A percentile compares a stretch with the other conserved stretches of the same genome.
Evolutionary conservation across 2,797 vertebrate species (phyloP).

Genomic region (Lophura swinhoii): DNA sequence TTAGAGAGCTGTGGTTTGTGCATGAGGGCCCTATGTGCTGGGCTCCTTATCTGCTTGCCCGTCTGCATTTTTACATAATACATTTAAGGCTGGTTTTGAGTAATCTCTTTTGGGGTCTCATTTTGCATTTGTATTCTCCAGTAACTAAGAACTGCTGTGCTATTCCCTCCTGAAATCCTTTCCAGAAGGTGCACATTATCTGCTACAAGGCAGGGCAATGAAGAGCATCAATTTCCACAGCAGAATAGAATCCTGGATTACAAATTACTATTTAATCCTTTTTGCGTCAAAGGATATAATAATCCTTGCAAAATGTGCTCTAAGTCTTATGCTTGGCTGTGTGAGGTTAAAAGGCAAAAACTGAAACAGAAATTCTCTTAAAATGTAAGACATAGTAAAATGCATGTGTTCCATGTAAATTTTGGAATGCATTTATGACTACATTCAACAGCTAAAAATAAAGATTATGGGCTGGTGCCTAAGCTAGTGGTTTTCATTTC

Average conservation of each 20-base stretch:
- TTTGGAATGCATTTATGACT: constrained; percentile 8
- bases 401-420: not conserved
- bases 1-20: not conserved
- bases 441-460: constrained; percentile 8
- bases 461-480: not conserved
- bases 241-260: constrained; percentile 63
- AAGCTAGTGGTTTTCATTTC: constrained; percentile 3
- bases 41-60: constrained; percentile 40
- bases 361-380: not conserved
- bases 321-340: constrained; percentile 48
- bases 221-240: constrained; percentile 63
- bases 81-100: constrained; percentile 26
- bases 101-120: constrained; percentile 62
- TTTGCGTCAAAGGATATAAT: constrained; percentile 67
- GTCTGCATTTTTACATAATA: constrained; percentile 47
- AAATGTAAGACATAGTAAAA: not conserved
- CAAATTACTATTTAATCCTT: constrained; percentile 72
- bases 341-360: constrained; percentile 54
- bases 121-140: constrained; percentile 31
- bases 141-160: constrained; percentile 8
- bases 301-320: constrained; percentile 67
- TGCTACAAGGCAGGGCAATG: not conserved
- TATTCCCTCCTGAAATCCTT: constrained; percentile 53
- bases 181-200: constrained; percentile 68
- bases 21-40: accelerated